Evolutionary conservation across 2,797 vertebrate genomes (phyloP).

Genomic region (Myotis daubentonii): DNA sequence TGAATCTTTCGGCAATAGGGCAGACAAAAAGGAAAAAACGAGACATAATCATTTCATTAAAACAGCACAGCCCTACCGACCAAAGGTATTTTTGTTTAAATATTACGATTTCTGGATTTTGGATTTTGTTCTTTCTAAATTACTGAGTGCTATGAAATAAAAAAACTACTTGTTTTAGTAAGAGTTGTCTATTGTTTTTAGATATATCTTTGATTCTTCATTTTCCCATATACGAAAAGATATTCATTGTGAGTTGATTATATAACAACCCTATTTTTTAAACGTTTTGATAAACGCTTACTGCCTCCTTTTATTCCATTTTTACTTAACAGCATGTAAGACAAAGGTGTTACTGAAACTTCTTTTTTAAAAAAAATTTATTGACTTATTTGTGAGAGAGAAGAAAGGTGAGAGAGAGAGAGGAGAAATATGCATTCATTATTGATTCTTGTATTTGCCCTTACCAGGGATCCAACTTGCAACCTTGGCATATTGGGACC

Average conservation of each 20-base stretch:
- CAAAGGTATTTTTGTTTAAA: slow-evolving; percentile 89
- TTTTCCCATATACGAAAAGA: slow-evolving; percentile 31
- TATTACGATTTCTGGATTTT: slow-evolving; percentile 39
- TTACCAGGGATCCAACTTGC: not conserved
- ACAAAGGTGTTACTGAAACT: not conserved
- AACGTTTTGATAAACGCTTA: not conserved
- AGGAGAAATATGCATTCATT: not conserved
- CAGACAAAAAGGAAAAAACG: slow-evolving; percentile 98
- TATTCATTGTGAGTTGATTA: slow-evolving; percentile 3
- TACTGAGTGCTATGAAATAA: slow-evolving; percentile 43
- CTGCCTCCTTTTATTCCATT: slow-evolving; percentile 24
- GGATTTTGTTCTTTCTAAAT: slow-evolving; percentile 32
- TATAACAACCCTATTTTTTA: not conserved
- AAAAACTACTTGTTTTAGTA: slow-evolving; percentile 40
- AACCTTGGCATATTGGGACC: not conserved
- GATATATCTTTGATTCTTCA: not conserved
- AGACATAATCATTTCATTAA: slow-evolving; percentile 99
- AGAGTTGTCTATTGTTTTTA: slow-evolving; percentile 45
- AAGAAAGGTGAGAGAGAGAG: not conserved
- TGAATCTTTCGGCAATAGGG: slow-evolving; percentile 96
- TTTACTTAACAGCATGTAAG: not conserved
- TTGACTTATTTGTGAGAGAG: not conserved
- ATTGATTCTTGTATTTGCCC: not conserved
- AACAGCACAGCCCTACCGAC: slow-evolving; percentile 99
- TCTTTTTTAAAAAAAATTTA: not conserved